These are phyloP conservation scores for Mesembrinibis cayennensis DNA, from an alignment of 2,113 vertebrate genomes.

Conservation along the genomic window DNA sequence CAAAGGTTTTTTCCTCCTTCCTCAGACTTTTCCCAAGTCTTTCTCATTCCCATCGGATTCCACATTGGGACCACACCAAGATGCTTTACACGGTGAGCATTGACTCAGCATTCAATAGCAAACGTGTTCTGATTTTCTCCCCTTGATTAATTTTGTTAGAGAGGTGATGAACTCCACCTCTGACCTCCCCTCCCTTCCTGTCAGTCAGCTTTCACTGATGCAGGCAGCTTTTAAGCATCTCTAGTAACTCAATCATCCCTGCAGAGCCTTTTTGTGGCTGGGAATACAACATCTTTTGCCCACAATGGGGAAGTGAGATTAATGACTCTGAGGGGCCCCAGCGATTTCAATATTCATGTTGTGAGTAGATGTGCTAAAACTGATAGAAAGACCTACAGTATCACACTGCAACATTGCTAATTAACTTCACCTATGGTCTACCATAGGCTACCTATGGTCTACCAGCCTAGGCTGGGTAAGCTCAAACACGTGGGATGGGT, in stretches of 20 bases:
- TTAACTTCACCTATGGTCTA: background rate
- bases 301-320: background rate
- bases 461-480: fast-evolving
- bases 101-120: background rate
- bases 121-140: constrained; percentile 24
- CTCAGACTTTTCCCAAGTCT: background rate
- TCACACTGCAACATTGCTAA: background rate
- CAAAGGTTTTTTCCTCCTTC: background rate
- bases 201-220: background rate
- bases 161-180: constrained; percentile 50
- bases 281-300: background rate
- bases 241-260: background rate
- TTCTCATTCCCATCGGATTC: background rate
- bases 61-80: background rate
- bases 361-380: background rate
- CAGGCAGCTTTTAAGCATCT: constrained; percentile 22
- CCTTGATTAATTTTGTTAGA: constrained; percentile 39
- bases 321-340: background rate
- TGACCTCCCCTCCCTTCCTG: constrained; percentile 33
- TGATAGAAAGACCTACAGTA: background rate
- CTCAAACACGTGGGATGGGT: fast-evolving
- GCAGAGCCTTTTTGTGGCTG: constrained; percentile 10
- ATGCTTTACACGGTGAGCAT: background rate
- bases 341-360: background rate
- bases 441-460: no score